phyloP scores from a whole-genome alignment of 2,797 vertebrate genomes.

The Pseudopleuronectes americanus region DNA sequence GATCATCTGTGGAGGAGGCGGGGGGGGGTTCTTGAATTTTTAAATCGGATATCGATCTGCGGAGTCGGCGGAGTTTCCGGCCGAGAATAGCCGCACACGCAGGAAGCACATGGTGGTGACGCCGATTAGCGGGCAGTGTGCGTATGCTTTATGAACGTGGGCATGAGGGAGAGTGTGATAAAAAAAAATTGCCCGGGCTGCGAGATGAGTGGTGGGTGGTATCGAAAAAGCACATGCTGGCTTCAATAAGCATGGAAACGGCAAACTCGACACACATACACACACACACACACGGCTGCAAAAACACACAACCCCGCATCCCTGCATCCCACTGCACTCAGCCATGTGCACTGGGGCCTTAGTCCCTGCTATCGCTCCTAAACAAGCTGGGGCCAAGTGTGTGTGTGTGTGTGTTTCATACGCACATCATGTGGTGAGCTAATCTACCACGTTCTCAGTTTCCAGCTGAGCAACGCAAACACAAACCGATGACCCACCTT shows the following conservation, averaged over 20 bases:
- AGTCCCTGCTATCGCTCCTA: conserved; percentile 33
- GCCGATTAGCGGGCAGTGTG: neutral
- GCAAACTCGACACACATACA: conserved; percentile 9
- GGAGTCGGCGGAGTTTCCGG: neutral
- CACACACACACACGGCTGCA: neutral
- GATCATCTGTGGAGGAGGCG: conserved; percentile 16
- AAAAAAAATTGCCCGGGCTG: conserved; percentile 53
- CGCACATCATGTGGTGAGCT: conserved; percentile 23
- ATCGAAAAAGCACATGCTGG: conserved; percentile 58
- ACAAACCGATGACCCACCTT: conserved; percentile 1
- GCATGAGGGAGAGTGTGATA: conserved; percentile 57
- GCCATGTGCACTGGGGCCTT: conserved; percentile 58
- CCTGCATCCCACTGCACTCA: conserved; percentile 20
- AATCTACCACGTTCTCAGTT: conserved; percentile 16
- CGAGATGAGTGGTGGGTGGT: conserved; percentile 59
- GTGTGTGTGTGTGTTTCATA: neutral
- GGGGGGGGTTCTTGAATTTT: conserved; percentile 12
- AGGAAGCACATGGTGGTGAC: neutral
- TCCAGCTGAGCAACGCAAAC: conserved; percentile 35
- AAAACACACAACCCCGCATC: neutral
- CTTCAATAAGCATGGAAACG: conserved; percentile 42
- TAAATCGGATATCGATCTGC: conserved; percentile 35
- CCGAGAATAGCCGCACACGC: neutral
- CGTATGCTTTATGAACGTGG: conserved; percentile 9
- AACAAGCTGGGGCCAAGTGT: conserved; percentile 51